These are phyloP conservation scores for Philaenus spumarius DNA, from an alignment of 1,140 invertebrate genomes.

Conservation along the genomic window DNA sequence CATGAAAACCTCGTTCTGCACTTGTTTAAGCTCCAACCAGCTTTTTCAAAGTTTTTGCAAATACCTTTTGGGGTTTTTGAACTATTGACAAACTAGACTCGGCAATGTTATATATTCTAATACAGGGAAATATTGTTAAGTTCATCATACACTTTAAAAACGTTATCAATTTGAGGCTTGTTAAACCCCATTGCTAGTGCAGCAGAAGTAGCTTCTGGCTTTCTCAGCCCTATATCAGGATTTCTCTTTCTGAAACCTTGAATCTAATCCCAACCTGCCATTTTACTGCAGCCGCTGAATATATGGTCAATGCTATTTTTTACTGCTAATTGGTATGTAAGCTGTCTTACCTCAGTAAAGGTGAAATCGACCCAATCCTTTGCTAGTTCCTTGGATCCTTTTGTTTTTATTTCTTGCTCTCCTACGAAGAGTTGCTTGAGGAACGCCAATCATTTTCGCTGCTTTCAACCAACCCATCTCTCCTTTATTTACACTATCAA, in stretches of 20 bases:
- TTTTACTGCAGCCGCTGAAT: not conserved
- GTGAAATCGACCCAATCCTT: not conserved
- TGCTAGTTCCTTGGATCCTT: not conserved
- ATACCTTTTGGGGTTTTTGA: conserved; percentile 30
- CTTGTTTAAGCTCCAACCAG: conserved; percentile 30
- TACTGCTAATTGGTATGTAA: not conserved
- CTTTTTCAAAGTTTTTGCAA: conserved; percentile 31
- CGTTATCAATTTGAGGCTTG: not conserved
- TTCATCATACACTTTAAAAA: not conserved
- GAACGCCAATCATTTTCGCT: not conserved
- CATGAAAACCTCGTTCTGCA: conserved; percentile 33
- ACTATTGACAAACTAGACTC: conserved; percentile 32
- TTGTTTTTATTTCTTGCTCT: not conserved
- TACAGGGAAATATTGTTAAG: not conserved
- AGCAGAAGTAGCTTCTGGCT: not conserved
- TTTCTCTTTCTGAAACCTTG: conserved; percentile 32
- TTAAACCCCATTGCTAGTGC: conserved; percentile 21
- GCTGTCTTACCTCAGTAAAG: not conserved
- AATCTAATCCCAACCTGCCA: conserved; percentile 23
- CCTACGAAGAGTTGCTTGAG: too few species aligned
- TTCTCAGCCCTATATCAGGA: conserved; percentile 24
- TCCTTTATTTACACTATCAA: not conserved
- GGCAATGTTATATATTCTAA: too few species aligned
- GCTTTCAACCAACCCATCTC: not conserved
- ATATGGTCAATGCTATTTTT: too few species aligned